A percentile compares a stretch with the other conserved stretches of the same genome.
These are phyloP conservation scores for Tethea ocularis DNA, from an alignment of 2,888 invertebrate genomes.

Conservation along the genomic window DNA sequence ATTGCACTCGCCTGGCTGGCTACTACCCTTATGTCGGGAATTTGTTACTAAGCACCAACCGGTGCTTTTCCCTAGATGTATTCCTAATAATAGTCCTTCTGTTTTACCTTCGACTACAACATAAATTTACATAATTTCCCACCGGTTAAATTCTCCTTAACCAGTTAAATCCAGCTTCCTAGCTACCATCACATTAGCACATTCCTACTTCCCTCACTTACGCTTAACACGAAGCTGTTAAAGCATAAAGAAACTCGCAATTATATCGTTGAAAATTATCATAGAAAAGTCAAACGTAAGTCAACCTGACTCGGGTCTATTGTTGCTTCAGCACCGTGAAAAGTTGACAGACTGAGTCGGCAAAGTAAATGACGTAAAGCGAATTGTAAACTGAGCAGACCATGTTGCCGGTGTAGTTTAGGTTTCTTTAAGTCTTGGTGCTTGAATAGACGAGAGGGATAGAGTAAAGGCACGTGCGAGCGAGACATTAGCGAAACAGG, in stretches of 20 bases:
- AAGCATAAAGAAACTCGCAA: neutral
- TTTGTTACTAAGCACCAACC: too few relatives aligned
- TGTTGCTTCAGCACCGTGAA: constrained; percentile 2
- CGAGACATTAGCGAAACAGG: too few relatives aligned
- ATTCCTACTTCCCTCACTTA: neutral
- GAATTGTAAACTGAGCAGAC: neutral
- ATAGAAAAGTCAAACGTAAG: constrained; percentile 1
- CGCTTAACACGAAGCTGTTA: neutral
- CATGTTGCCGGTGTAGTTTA: neutral
- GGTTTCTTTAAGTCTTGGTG: neutral
- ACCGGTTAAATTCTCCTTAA: too few relatives aligned
- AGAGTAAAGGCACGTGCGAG: too few relatives aligned
- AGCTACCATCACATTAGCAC: neutral
- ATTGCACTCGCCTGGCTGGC: too few relatives aligned
- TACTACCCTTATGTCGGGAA: too few relatives aligned
- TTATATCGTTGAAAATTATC: constrained; percentile 3
- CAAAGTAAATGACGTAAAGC: neutral
- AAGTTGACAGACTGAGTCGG: neutral
- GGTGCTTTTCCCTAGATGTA: too few relatives aligned
- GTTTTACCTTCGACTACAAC: too few relatives aligned
- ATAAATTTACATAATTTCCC: too few relatives aligned
- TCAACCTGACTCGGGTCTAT: neutral
- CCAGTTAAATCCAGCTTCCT: too few relatives aligned
- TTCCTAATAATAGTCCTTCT: too few relatives aligned
- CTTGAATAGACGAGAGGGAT: too few relatives aligned